Percentiles rank a stretch among this genome's conserved stretches.
These are phyloP conservation scores for Uropsilus gracilis DNA, from an alignment of 2,113 vertebrate species.

Conservation along the genomic window DNA sequence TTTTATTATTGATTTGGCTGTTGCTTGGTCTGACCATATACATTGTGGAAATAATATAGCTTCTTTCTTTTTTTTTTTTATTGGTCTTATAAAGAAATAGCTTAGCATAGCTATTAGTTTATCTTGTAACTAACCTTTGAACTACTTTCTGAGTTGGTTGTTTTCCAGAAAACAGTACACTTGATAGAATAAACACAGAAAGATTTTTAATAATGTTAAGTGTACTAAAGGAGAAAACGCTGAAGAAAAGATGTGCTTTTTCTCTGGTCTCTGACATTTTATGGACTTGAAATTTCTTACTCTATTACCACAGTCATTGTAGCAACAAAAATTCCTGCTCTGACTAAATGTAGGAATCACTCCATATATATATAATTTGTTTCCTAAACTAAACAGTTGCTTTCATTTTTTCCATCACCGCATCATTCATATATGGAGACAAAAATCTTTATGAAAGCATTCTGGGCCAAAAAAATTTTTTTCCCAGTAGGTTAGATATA, in stretches of 20 bases:
- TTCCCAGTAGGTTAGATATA: not conserved
- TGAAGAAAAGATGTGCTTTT: not conserved
- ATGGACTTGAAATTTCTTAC: slow-evolving; percentile 25
- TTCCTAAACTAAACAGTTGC: not conserved
- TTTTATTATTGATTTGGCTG: slow-evolving; percentile 74
- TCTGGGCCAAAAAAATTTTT: not conserved
- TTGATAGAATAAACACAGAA: slow-evolving; percentile 54
- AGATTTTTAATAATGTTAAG: slow-evolving; percentile 62
- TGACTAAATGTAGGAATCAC: slow-evolving; percentile 24
- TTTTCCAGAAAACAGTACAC: slow-evolving; percentile 57
- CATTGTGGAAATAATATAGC: slow-evolving; percentile 72
- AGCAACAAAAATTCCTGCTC: not conserved
- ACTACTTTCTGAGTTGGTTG: slow-evolving; percentile 67
- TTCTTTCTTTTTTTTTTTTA: slow-evolving; percentile 69
- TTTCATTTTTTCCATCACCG: not conserved
- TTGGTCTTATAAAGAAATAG: slow-evolving; percentile 65
- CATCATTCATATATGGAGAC: not conserved
- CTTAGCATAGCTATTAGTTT: slow-evolving; percentile 74
- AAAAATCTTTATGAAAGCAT: not conserved
- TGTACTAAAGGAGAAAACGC: slow-evolving; percentile 29
- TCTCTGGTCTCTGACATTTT: slow-evolving; percentile 3
- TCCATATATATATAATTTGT: not conserved
- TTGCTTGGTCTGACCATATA: slow-evolving; percentile 59
- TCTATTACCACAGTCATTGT: not conserved
- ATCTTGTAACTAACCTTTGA: slow-evolving; percentile 76